phyloP scores from a whole-genome alignment of 1,140 invertebrate genomes.

The Bradynema listronoti region DNA sequence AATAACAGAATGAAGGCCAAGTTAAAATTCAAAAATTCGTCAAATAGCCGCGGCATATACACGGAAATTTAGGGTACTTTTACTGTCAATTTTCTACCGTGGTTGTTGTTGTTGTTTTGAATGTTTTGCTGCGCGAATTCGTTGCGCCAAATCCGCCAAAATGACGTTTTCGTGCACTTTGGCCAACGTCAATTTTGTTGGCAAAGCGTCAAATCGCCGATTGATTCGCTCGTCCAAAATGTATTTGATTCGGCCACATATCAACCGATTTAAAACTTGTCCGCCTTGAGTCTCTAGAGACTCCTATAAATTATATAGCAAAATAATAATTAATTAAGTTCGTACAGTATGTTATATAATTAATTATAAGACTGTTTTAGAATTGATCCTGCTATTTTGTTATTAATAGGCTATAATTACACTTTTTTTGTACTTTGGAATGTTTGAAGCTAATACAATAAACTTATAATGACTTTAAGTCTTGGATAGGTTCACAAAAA shows the following conservation, averaged over 20 bases:
- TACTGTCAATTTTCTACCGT: neutral
- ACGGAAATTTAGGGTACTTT: neutral
- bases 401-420: neutral
- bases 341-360: too few relatives aligned
- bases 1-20: neutral
- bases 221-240: slow-evolving; percentile 45
- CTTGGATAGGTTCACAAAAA: too few relatives aligned
- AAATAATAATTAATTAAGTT: too few relatives aligned
- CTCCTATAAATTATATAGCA: slow-evolving; percentile 11
- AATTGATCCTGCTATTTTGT: neutral
- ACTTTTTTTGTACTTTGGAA: neutral
- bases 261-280: slow-evolving; percentile 22
- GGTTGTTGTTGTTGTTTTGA: slow-evolving; percentile 16
- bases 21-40: neutral
- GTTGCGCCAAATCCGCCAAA: slow-evolving; percentile 29
- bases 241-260: slow-evolving; percentile 33
- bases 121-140: slow-evolving; percentile 20
- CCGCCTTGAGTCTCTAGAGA: slow-evolving; percentile 11
- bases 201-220: slow-evolving; percentile 38
- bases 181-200: slow-evolving; percentile 34
- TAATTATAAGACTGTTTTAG: neutral
- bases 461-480: neutral
- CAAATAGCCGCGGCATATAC: neutral
- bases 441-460: neutral
- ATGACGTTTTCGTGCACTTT: slow-evolving; percentile 36